Conservation (phyloP, 2,113 vertebrate genomes). For the Centrocercus urophasianus region DNA sequence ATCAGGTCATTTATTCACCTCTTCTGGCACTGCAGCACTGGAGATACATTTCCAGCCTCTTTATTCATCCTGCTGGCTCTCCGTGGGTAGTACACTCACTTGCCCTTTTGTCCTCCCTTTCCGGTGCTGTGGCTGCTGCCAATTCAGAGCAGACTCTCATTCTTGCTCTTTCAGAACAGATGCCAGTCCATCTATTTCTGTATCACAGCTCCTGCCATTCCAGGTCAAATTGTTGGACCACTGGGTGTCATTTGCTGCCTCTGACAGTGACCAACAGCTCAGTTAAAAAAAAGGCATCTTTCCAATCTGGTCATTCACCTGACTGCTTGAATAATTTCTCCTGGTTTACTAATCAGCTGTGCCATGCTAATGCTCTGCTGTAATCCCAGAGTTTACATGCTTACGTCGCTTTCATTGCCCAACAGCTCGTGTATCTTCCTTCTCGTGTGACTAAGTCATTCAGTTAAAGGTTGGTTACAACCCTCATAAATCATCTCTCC, state of each 20-base stretch:
- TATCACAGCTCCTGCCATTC: constrained; percentile 10
- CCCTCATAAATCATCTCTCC: background rate
- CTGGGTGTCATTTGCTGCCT: constrained; percentile 27
- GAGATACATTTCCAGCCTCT: background rate
- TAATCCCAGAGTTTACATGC: background rate
- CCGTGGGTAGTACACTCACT: background rate
- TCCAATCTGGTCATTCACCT: constrained; percentile 41
- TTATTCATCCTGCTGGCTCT: background rate
- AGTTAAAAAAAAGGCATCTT: constrained; percentile 8
- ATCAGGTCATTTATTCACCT: constrained; percentile 27
- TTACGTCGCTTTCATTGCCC: background rate
- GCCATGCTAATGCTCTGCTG: constrained; percentile 6
- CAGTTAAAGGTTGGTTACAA: background rate
- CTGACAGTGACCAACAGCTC: constrained; percentile 39
- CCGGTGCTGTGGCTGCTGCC: background rate
- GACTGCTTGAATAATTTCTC: constrained; percentile 37
- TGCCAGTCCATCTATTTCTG: constrained; percentile 7
- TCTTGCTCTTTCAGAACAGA: constrained; percentile 8
- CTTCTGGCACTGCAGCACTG: background rate
- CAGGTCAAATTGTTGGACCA: constrained; percentile 42
- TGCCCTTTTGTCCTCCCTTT: constrained; percentile 50
- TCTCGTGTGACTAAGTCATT: background rate
- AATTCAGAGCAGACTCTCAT: background rate
- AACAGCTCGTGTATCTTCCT: background rate
- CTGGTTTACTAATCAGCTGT: constrained; percentile 34